phyloP scores from a whole-genome alignment of 2,888 invertebrate genomes.

The Cataglyphis rosenhaueri region DNA sequence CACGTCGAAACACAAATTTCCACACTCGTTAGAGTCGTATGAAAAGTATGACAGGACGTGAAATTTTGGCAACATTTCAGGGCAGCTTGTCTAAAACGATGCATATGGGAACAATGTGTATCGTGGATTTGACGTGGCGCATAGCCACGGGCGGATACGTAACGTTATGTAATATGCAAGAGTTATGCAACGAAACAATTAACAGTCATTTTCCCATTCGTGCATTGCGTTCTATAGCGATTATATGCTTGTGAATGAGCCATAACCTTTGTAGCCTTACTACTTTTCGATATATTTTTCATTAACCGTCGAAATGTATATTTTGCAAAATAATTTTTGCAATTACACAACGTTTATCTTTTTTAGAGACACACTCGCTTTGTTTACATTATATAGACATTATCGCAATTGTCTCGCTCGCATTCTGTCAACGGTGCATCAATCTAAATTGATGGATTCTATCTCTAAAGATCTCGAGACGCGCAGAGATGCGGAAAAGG shows the following conservation, averaged over 20 bases:
- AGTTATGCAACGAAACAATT: conserved; percentile 59
- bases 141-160: conserved; percentile 39
- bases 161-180: conserved; percentile 55
- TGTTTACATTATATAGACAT: conserved; percentile 5
- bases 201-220: conserved; percentile 46
- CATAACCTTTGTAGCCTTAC: conserved; percentile 38
- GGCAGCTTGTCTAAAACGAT: conserved; percentile 50
- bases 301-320: conserved; percentile 2
- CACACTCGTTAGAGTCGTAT: conserved; percentile 47
- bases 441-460: conserved; percentile 40
- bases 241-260: conserved; percentile 32
- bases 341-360: conserved; percentile 9
- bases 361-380: not conserved
- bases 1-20: conserved; percentile 26
- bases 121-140: conserved; percentile 51
- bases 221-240: conserved; percentile 26
- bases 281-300: conserved; percentile 23
- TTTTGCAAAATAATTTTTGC: conserved; percentile 5
- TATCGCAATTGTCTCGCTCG: not conserved
- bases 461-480: not conserved
- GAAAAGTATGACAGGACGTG: conserved; percentile 54
- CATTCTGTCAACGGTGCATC: conserved; percentile 15
- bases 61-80: conserved; percentile 50
- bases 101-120: conserved; percentile 51
- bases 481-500: not conserved